Base-by-base conservation (phyloP, 2,113 vertebrate species). In the Phrynocephalus versicolor region DNA sequence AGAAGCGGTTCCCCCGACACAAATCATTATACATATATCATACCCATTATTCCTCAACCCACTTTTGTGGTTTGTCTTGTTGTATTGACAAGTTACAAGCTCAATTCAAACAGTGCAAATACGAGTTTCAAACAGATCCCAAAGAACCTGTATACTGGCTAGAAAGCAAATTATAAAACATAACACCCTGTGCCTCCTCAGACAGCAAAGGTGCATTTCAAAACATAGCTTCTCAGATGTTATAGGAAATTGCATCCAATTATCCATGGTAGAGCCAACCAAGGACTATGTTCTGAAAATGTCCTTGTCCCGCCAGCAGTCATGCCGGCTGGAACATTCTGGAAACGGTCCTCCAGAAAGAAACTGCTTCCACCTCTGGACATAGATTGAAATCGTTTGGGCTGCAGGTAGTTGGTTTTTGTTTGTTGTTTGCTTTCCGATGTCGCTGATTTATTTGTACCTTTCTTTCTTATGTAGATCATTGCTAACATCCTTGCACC, bases 21-120 rank as follows among this genome's bases (percentile, higher is more conserved):
- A 72, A 35, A 82, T 73, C 81, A 83, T 83, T n/a, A 83, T 62
- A 62, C 37, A 85, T 58, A 64, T 62, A 79, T 79, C 37, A 85
- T 80, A 85, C 51, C 30, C 72, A 51, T 62, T 14, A 79, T 45
- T 33, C 77, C 57, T n/a, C 45, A 35, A 18, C 55, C 57, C 39
- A 30, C 77, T 62, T 79, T 67, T 75, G 30, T 83, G 60, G 7
- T 12, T 33, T 83, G 39, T 30, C 51, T 65, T 72, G 72, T 73
- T 78, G 79, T 85, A 45, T 80, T n/a, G n/a, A 73, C 79, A 77
- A 72, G 39, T 73, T 72, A n/a, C 33, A 80, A 62, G 58, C 57
- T 64, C 67, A 33, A 23, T 51, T 72, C 7, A 55, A 76, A 27
- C 72, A 72, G 30, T 45, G 76, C 67, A 80, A 80, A 35, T 35